Evolutionary conservation across 92 coral and sea anemone species (phyloP).

Genomic region (Metridium senile): DNA sequence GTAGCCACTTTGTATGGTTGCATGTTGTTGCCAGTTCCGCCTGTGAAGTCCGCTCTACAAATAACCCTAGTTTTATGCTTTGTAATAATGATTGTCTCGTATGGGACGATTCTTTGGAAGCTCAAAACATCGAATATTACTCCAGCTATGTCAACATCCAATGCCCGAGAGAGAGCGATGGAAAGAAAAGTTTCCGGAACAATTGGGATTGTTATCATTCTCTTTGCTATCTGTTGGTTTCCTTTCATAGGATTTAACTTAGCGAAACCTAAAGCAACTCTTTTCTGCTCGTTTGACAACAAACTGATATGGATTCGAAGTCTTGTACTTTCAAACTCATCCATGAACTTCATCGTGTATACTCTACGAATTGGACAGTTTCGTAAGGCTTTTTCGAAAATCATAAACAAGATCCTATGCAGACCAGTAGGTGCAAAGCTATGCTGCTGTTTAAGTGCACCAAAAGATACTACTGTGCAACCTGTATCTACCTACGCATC

Average conservation of each 20-base stretch:
- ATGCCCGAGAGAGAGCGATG: not conserved
- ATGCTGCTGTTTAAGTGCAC: not conserved
- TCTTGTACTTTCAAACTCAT: not conserved
- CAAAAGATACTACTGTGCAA: not conserved
- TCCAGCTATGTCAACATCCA: not conserved
- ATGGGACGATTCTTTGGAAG: not conserved
- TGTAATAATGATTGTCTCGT: not conserved
- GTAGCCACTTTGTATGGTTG: not conserved
- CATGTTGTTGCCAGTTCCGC: not conserved
- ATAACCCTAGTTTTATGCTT: not conserved
- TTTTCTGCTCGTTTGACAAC: not conserved
- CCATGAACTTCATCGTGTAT: constrained; percentile 1
- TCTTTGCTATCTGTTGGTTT: not conserved
- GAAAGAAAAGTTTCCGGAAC: not conserved
- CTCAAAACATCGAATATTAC: not conserved
- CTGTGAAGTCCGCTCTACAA: not conserved
- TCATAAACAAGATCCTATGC: not conserved
- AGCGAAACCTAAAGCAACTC: not conserved
- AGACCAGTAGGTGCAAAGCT: not conserved
- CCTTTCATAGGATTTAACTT: not conserved
- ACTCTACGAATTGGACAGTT: not conserved
- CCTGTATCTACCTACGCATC: not conserved
- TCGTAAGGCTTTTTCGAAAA: not conserved
- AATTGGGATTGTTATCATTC: not conserved
- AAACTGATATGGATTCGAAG: not conserved